phyloP scores from a whole-genome alignment of 2,888 invertebrate species.

The Nomada fabriciana region DNA sequence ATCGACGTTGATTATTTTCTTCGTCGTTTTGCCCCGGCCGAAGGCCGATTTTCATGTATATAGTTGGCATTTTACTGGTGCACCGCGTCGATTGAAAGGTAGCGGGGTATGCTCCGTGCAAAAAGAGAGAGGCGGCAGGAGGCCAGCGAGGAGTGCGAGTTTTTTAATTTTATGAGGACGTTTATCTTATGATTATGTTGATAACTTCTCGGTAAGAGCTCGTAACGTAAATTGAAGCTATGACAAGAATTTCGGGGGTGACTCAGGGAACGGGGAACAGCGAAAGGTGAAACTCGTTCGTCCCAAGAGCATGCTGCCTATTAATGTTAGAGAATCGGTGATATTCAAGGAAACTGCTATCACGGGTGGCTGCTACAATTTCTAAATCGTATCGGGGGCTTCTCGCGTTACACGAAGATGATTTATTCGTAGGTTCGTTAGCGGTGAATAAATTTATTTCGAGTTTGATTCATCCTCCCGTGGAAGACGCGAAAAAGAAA shows the following conservation, averaged over 20 bases:
- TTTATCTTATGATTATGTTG: conserved; percentile 74
- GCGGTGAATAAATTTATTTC: background rate
- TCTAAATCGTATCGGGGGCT: conserved; percentile 8
- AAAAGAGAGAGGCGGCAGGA: conserved; percentile 36
- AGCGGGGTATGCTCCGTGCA: conserved; percentile 16
- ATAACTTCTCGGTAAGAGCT: conserved; percentile 70
- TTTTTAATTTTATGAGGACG: conserved; percentile 71
- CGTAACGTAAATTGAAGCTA: conserved; percentile 70
- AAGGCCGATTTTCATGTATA: conserved; percentile 33
- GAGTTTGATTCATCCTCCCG: background rate
- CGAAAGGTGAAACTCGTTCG: conserved; percentile 32
- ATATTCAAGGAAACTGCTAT: background rate
- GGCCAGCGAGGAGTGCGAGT: conserved; percentile 58
- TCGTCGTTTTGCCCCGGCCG: conserved; percentile 2
- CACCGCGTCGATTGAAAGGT: conserved; percentile 37
- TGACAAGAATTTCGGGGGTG: conserved; percentile 59
- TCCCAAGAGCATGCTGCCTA: conserved; percentile 26
- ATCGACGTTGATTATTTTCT: conserved; percentile 18
- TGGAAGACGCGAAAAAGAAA: conserved; percentile 6
- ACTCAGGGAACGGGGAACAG: conserved; percentile 30
- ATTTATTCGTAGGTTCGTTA: background rate
- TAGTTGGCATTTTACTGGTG: background rate
- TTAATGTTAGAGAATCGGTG: conserved; percentile 49
- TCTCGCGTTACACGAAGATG: background rate
- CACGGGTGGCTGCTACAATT: background rate